Evolutionary conservation across 2,888 invertebrate genomes (phyloP), one percentile per base, ranked within the genome.

Genomic region (Hypsopygia costalis): DNA sequence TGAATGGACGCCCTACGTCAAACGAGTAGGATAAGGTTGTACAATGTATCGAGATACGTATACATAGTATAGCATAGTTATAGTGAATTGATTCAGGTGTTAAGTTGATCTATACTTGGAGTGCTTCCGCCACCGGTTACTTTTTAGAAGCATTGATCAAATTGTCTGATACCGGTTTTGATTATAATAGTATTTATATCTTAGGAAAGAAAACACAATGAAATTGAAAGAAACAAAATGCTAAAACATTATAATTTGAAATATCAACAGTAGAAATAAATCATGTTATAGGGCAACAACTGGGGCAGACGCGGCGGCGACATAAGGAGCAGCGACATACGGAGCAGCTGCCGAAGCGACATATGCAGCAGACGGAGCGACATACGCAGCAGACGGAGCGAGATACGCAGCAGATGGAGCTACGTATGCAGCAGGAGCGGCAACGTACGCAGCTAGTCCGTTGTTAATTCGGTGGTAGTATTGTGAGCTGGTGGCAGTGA

Each of bases 401-500:
- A 60, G 60, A 33, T 58, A 60, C 7, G 65, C 52, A 4, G 69
- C 62, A 1, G 75, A 67, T 0, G 76, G 49, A 2, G 72, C 78
- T 1, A 77, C 73, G 46, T 79, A 79, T 0, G 80, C 68, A 1
- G 78, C 79, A 3, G 83, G 80, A 7, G 87, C 82, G 2, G 83
- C 83, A 1, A 85, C 79, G 62, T 82, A 88, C 0, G 77, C 82
- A 27, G 80, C 88, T 0, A 85, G 47, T 0, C 83, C 81, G 53
- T 92, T 93, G 81, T 91, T 91, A 66, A 91, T 91, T 52, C 92
- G 90, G 41, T 93, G 91, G 69, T 92, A 87, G 56, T 92, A 92
- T 68, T 94, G 93, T 11, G 92, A 92, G 74, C 93, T 93, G 58
- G 90, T 90, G 2, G 93, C 91, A 0, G 93, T 93, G 42, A 92